Base-by-base conservation (phyloP, 35 echinoderm and acorn worm species). In the Lytechinus variegatus region DNA sequence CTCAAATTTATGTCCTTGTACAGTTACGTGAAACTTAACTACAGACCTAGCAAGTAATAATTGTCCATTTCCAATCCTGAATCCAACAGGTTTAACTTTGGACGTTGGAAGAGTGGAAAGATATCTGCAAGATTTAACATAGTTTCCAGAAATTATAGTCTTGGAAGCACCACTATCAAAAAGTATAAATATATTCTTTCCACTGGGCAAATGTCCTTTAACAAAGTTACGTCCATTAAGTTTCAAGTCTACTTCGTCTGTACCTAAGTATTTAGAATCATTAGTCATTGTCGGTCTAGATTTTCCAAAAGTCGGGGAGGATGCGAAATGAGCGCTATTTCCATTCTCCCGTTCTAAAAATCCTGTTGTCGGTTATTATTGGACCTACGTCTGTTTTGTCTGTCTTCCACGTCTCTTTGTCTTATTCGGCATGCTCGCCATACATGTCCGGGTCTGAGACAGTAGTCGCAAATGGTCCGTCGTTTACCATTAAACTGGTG, bases 81-180 rank as follows among this genome's bases (percentile, higher is more conserved):
- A 44, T 87, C 33, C 2, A 44, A 44, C 33, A 44, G 33, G 33
- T 44, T 44, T 44, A 44, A 44, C 33, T 44, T 44, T 44, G 33
- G 33, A 44, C 33, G 33, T 44, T 44, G 33, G 33, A 44, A 44
- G 33, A 44, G 33, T 44, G 24, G 86, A 87, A 9, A 87, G 86
- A 51, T 87, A 51, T 87, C 3, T 27, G 16, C n/a, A 28, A 1
- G 86, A 87, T 19, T 51, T 87, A 10, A 87, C 86, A 87, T 10
- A 87, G 24, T 51, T 27, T 28, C 33, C 86, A 9, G 86, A 87
- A 44, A 87, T 87, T 8, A 51, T 28, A 10, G 86, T 87, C 16
- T 10, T 87, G n/a, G 86, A 28, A 28, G 86, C 86, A 87, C 86
- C 86, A 87, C 86, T 87, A 51, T 87, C 86, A 87, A 87, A 87